Evolutionary conservation across 2,797 vertebrate species (phyloP).

Genomic region (Perodicticus potto): DNA sequence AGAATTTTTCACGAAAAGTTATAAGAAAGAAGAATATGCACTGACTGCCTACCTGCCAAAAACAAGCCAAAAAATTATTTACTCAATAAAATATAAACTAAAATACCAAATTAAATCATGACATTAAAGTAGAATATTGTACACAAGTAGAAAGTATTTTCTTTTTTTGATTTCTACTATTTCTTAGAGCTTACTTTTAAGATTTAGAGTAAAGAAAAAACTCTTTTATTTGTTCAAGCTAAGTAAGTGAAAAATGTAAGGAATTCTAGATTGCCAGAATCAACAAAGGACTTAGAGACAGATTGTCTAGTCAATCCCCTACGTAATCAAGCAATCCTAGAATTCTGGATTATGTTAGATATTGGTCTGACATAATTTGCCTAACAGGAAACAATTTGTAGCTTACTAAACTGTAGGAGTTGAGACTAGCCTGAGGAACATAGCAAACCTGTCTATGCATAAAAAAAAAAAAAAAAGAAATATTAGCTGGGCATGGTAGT

Average conservation of each 20-base stretch:
- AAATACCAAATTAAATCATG: conserved; percentile 38
- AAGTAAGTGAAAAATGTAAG: conserved; percentile 50
- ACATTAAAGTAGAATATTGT: conserved; percentile 35
- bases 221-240: conserved; percentile 48
- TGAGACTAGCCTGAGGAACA: no score
- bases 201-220: conserved; percentile 25
- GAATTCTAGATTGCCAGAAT: conserved; percentile 10
- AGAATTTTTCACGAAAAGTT: conserved; percentile 41
- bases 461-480: no score
- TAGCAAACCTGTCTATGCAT: no score
- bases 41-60: neutral
- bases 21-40: neutral
- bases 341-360: conserved; percentile 41
- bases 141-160: conserved; percentile 28
- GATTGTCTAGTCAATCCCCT: neutral
- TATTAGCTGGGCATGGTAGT: no score
- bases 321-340: conserved; percentile 48
- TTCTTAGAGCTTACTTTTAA: conserved; percentile 37
- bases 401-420: neutral
- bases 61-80: neutral
- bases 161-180: conserved; percentile 38
- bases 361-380: conserved; percentile 4
- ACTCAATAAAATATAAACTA: conserved; percentile 1
- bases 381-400: conserved; percentile 56
- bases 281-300: neutral